A percentile compares a stretch with the other conserved stretches of the same genome.
phyloP scores from a whole-genome alignment of 2,113 vertebrate genomes.

The Thinocorus orbignyianus region DNA sequence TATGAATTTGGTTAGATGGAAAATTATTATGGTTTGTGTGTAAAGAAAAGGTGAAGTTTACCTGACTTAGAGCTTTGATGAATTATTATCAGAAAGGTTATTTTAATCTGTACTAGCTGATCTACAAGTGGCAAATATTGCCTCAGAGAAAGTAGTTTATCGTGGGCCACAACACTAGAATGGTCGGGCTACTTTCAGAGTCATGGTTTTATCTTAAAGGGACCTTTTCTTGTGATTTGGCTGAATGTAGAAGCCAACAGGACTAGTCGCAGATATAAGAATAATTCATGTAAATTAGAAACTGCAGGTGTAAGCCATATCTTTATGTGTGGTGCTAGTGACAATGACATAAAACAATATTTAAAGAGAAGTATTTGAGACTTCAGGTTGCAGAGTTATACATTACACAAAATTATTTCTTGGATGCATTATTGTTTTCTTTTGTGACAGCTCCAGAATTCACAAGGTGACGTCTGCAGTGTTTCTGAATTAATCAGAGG shows the following conservation, averaged over 20 bases:
- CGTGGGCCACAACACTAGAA: background rate
- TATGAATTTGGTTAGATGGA: slow-evolving; percentile 39
- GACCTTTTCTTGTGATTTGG: background rate
- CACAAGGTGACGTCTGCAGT: background rate
- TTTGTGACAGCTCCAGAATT: background rate
- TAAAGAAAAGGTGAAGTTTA: background rate
- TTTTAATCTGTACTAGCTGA: slow-evolving; percentile 43
- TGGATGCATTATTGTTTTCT: background rate
- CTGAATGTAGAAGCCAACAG: background rate
- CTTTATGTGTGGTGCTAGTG: background rate
- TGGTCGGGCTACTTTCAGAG: background rate
- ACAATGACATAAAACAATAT: background rate
- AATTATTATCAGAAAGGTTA: slow-evolving; percentile 23
- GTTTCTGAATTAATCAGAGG: background rate
- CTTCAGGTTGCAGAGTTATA: background rate
- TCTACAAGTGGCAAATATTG: slow-evolving; percentile 38
- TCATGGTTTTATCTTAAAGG: background rate
- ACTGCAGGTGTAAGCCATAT: background rate
- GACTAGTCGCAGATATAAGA: background rate
- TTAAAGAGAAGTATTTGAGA: background rate
- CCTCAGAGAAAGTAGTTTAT: slow-evolving; percentile 19
- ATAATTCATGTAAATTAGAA: background rate
- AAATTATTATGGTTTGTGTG: background rate
- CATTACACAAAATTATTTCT: background rate
- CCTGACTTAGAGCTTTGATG: background rate